Base-by-base conservation (phyloP, 2,113 vertebrate genomes). In the Emberiza fucata region DNA sequence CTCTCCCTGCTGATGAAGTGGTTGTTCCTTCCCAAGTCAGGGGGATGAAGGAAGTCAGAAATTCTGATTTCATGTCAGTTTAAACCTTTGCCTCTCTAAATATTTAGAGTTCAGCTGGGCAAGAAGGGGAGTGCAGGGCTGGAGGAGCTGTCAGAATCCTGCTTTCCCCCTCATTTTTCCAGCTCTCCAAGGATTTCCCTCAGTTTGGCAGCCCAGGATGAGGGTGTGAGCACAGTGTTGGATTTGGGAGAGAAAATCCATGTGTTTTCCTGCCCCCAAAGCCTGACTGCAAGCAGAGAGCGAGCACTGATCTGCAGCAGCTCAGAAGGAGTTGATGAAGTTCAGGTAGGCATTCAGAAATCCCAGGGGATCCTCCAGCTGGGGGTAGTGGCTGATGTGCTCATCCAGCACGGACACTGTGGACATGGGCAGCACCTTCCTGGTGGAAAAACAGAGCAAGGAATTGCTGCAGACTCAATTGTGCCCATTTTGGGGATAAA, bases 241-340 rank as follows among this genome's bases (percentile, higher is more conserved):
- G 35, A 51, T 23, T 2, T 33, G 57, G 78, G 85, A 61, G 54
- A 48, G 24, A 64, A 68, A 69, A 57, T 22, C 22, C 0, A 5
- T 18, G 8, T 2, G 76, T 78, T n/a, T 79, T 76, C 71, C 63
- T 81, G 39, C 13, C 25, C 63, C 27, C 39, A 29, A 86, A 59
- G 37, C 24, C 61, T 72, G 64, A 35, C 10, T 61, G 1, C 16
- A 12, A 65, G 9, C 24, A 39, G 80, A 79, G 90, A 64, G 86
- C 1, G 1, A 90, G 56, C 81, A n/a, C 9, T 12, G 76, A 76
- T 86, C 75, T 81, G 85, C 35, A 78, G 86, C 75, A 72, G 92
- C 75, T 99, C 98, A 99, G 97, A 99, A 99, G 60, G 99, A 99
- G 98, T 99, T 99, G 97, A 99, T 99, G 81, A 99, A 99, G 91